A percentile compares a stretch with the other conserved stretches of the same genome.
These are phyloP conservation scores for Vombatus ursinus DNA, from an alignment of 2,113 vertebrate species.

Conservation along the genomic window DNA sequence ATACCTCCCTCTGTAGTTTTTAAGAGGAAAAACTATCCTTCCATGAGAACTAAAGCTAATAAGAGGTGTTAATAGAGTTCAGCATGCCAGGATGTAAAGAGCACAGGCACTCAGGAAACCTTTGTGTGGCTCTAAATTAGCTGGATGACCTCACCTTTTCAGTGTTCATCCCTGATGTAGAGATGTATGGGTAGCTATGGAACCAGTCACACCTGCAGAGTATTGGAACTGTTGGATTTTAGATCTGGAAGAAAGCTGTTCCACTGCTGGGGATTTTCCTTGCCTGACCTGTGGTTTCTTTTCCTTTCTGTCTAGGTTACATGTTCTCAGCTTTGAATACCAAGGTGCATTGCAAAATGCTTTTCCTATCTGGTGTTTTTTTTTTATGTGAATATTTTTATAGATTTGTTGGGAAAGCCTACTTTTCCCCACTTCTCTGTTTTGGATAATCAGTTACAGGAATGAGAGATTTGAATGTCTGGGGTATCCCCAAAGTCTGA, in stretches of 20 bases:
- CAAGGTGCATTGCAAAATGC: background rate
- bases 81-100: background rate
- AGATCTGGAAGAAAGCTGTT: no score
- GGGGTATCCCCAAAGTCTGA: background rate
- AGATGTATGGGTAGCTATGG: background rate
- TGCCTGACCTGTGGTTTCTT: background rate
- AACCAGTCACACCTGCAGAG: no score
- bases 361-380: background rate
- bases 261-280: background rate
- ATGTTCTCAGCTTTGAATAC: background rate
- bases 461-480: background rate
- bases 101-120: background rate
- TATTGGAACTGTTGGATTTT: no score
- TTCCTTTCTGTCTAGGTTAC: background rate
- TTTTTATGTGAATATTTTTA: background rate
- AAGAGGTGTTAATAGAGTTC: background rate
- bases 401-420: background rate
- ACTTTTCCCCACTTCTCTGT: no score
- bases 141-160: background rate
- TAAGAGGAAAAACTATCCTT: background rate
- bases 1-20: background rate
- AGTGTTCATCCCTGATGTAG: background rate
- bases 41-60: background rate
- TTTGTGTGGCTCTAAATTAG: background rate
- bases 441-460: background rate